Conservation (phyloP, 2,888 invertebrate genomes). For the Tenodera sinensis region DNA sequence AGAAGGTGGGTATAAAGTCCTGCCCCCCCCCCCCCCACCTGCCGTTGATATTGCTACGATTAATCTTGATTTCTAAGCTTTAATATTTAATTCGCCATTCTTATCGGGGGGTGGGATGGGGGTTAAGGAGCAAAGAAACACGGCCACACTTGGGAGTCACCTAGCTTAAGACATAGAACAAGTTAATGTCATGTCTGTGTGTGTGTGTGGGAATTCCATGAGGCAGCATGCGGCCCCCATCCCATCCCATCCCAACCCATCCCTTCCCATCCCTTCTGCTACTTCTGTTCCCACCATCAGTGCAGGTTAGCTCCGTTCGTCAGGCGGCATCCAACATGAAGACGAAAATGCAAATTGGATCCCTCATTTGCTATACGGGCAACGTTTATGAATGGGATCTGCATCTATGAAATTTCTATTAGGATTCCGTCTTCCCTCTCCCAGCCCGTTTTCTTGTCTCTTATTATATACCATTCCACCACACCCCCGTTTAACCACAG, state of each 20-base stretch:
- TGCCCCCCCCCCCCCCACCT: too few species aligned
- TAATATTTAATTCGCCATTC: too few species aligned
- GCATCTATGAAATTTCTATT: slow-evolving; percentile 26
- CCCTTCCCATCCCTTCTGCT: background rate
- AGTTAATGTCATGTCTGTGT: background rate
- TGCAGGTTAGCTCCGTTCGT: slow-evolving; percentile 8
- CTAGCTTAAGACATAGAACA: background rate
- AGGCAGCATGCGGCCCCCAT: background rate
- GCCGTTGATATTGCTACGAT: too few species aligned
- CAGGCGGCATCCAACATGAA: slow-evolving; percentile 8
- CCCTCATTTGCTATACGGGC: slow-evolving; percentile 18
- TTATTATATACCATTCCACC: slow-evolving; percentile 18
- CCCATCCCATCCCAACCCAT: too few species aligned
- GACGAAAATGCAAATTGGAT: slow-evolving; percentile 18
- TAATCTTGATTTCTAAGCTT: too few species aligned
- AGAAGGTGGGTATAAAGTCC: too few species aligned
- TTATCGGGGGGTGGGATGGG: too few species aligned
- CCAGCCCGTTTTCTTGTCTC: slow-evolving; percentile 7
- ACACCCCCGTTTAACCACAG: slow-evolving; percentile 15
- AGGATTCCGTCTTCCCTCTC: background rate
- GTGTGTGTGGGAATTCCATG: background rate
- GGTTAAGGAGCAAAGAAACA: background rate
- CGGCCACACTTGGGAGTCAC: background rate
- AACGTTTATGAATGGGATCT: slow-evolving; percentile 22
- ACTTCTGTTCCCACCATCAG: background rate